A percentile compares a stretch with the other conserved stretches of the same genome.
Conservation (phyloP, 2,888 invertebrate genomes). For the Ceramica pisi region DNA sequence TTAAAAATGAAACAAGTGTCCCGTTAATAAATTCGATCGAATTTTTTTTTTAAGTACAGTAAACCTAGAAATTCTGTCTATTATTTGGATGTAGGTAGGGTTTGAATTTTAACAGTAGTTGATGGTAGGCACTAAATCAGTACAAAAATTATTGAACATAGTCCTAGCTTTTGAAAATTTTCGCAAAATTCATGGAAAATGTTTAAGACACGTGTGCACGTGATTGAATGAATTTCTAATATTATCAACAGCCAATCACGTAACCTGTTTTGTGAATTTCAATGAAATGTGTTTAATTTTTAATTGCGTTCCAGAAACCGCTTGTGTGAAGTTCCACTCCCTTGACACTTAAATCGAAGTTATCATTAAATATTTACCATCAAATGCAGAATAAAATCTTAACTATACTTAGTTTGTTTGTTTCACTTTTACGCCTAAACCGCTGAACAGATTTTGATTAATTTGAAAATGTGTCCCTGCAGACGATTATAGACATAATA, state of each 20-base stretch:
- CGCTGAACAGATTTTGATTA: no score
- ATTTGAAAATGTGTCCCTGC: no score
- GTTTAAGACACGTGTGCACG: neutral
- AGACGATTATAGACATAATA: no score
- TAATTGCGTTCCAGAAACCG: neutral
- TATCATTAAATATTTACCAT: slow-evolving; percentile 14
- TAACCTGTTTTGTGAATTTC: no score
- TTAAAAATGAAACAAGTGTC: slow-evolving; percentile 48
- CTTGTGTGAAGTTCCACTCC: neutral
- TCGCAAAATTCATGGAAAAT: neutral
- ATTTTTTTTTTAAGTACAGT: slow-evolving; percentile 10
- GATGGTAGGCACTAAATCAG: neutral
- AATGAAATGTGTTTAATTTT: neutral
- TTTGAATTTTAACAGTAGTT: neutral
- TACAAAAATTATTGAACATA: neutral
- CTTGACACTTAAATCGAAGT: neutral
- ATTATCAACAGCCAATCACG: neutral
- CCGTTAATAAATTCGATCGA: slow-evolving; percentile 43
- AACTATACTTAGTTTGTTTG: no score
- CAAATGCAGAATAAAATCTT: neutral
- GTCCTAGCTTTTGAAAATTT: neutral
- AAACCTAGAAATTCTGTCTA: slow-evolving; percentile 45
- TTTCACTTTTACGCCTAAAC: no score
- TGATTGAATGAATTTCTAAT: neutral
- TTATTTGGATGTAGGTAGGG: slow-evolving; percentile 14